A percentile compares a stretch with the other conserved stretches of the same genome.
These are phyloP conservation scores for Penaeus chinensis DNA, from an alignment of 1,140 invertebrate genomes.

Conservation along the genomic window DNA sequence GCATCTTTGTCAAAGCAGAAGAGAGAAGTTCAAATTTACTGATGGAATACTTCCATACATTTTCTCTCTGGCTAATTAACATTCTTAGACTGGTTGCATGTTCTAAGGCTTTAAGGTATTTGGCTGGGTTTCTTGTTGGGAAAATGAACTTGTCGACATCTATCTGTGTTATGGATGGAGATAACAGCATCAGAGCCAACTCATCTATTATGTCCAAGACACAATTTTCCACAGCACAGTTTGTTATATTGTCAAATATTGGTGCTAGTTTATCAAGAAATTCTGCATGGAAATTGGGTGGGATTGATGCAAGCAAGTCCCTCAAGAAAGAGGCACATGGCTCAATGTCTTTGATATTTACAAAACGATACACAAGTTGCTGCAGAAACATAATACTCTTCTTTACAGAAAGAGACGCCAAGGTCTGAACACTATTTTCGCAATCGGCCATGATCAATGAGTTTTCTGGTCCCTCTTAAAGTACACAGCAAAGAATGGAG, in stretches of 20 bases:
- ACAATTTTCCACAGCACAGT: background rate
- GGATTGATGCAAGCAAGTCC: conserved; percentile 27
- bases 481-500: background rate
- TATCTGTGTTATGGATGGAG: conserved; percentile 42
- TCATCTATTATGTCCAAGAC: conserved; percentile 39
- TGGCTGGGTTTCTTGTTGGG: conserved; percentile 46
- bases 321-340: conserved; percentile 27
- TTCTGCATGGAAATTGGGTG: conserved; percentile 43
- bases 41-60: conserved; percentile 33
- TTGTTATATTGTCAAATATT: conserved; percentile 37
- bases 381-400: conserved; percentile 10
- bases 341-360: background rate
- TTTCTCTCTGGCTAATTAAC: conserved; percentile 34
- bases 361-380: conserved; percentile 13
- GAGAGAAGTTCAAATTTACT: conserved; percentile 35
- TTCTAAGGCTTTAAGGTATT: conserved; percentile 27
- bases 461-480: background rate
- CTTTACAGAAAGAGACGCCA: conserved; percentile 25
- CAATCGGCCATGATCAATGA: conserved; percentile 15
- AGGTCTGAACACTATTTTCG: conserved; percentile 26
- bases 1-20: conserved; percentile 34
- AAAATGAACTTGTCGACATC: conserved; percentile 43
- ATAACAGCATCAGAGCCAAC: conserved; percentile 35
- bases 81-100: conserved; percentile 25
- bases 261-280: conserved; percentile 44